Conservation (phyloP, 35 echinoderm and acorn worm species). For the Heliocidaris erythrogramma region DNA sequence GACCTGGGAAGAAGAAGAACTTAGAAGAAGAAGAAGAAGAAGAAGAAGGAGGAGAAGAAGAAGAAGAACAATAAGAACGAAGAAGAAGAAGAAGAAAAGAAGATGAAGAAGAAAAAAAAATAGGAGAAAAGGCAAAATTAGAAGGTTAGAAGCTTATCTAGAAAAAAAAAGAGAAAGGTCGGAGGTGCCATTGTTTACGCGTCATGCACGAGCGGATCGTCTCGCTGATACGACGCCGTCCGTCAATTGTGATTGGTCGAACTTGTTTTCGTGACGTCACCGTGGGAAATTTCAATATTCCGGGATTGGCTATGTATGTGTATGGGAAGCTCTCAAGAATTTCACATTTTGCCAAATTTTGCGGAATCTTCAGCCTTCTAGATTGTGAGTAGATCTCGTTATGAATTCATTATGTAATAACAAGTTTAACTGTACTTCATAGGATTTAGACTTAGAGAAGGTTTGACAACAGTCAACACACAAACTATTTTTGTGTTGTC, state of each 20-base stretch:
- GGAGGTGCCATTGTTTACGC: not conserved
- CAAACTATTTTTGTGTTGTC: not conserved
- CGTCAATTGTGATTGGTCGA: not conserved
- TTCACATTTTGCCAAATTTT: not conserved
- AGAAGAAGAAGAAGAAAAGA: no score
- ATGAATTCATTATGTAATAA: not conserved
- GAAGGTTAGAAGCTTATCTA: no score
- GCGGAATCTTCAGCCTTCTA: not conserved
- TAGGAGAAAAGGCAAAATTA: no score
- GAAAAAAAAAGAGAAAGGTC: no score
- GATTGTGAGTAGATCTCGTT: not conserved
- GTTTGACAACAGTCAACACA: not conserved
- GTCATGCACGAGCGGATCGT: not conserved
- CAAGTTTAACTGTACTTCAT: not conserved
- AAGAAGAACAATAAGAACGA: no score
- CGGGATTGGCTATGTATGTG: not conserved
- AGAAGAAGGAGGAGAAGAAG: no score
- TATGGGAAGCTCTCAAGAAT: not conserved
- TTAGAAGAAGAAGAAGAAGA: no score
- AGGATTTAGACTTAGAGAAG: not conserved
- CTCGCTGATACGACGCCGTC: not conserved
- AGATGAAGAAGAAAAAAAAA: no score
- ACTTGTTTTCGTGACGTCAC: constrained; percentile 36
- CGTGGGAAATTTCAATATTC: constrained; percentile 32
- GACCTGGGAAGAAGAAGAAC: no score